These are phyloP conservation scores for Halocaridina rubra DNA, from an alignment of 2,888 invertebrate species.

Conservation along the genomic window DNA sequence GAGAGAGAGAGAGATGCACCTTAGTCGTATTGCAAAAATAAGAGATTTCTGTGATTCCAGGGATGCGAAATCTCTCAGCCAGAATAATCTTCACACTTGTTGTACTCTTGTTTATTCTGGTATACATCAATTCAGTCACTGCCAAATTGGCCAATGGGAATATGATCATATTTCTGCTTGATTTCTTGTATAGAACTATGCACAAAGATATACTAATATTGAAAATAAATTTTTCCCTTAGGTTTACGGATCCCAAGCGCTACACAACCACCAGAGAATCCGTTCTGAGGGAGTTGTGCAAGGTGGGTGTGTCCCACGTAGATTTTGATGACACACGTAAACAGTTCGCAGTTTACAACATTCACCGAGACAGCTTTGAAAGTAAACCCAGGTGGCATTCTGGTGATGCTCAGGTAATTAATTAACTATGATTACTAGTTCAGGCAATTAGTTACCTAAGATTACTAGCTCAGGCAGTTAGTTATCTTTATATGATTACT, in stretches of 20 bases:
- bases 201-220: neutral
- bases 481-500: too few species aligned
- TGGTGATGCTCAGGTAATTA: slow-evolving; percentile 24
- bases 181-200: neutral
- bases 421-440: neutral
- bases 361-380: slow-evolving; percentile 31
- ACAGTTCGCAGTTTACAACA: slow-evolving; percentile 28
- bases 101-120: too few species aligned
- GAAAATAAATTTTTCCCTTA: neutral
- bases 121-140: neutral
- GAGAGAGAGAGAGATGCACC: neutral
- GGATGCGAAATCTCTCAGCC: too few species aligned
- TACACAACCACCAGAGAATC: neutral
- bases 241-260: neutral
- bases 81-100: neutral
- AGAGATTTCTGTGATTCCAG: too few species aligned
- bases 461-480: too few species aligned
- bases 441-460: too few species aligned
- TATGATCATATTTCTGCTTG: neutral
- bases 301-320: slow-evolving; percentile 13
- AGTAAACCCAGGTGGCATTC: slow-evolving; percentile 18
- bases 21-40: too few species aligned
- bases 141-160: neutral
- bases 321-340: slow-evolving; percentile 4
- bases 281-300: slow-evolving; percentile 18